phyloP scores from a whole-genome alignment of 2,888 invertebrate genomes.

The Buathra laborator region DNA sequence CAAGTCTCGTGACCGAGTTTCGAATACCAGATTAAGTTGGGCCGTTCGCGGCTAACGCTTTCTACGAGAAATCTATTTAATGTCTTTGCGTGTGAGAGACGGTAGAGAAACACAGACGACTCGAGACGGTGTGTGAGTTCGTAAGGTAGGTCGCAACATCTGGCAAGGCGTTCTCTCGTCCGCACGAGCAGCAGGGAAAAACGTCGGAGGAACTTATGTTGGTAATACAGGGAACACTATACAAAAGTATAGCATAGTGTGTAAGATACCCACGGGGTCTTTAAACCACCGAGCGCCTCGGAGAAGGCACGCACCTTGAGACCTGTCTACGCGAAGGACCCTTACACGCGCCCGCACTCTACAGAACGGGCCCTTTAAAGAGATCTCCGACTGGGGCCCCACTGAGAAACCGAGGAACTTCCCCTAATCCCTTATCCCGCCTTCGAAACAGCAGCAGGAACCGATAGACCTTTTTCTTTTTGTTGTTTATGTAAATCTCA shows the following conservation, averaged over 20 bases:
- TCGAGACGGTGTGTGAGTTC: constrained; percentile 68
- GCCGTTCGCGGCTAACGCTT: constrained; percentile 54
- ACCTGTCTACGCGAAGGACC: constrained; percentile 82
- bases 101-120: constrained; percentile 60
- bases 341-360: constrained; percentile 68
- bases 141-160: constrained; percentile 78
- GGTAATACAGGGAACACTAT: constrained; percentile 13
- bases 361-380: constrained; percentile 67
- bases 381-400: constrained; percentile 59
- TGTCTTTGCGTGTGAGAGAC: constrained; percentile 36
- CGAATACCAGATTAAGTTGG: constrained; percentile 46
- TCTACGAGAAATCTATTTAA: constrained; percentile 1
- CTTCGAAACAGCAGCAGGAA: constrained; percentile 20
- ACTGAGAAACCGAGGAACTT: constrained; percentile 48
- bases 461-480: constrained; percentile 21
- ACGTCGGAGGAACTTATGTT: constrained; percentile 43
- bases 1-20: constrained; percentile 55
- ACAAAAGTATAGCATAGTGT: constrained; percentile 24
- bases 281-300: constrained; percentile 78
- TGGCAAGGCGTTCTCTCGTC: constrained; percentile 69
- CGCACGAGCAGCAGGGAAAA: constrained; percentile 45
- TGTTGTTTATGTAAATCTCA: constrained; percentile 31
- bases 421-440: constrained; percentile 42
- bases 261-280: constrained; percentile 71
- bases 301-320: constrained; percentile 81